Evolutionary conservation across 1,140 invertebrate genomes (phyloP).

Genomic region (Proctacanthus coquilletti): DNA sequence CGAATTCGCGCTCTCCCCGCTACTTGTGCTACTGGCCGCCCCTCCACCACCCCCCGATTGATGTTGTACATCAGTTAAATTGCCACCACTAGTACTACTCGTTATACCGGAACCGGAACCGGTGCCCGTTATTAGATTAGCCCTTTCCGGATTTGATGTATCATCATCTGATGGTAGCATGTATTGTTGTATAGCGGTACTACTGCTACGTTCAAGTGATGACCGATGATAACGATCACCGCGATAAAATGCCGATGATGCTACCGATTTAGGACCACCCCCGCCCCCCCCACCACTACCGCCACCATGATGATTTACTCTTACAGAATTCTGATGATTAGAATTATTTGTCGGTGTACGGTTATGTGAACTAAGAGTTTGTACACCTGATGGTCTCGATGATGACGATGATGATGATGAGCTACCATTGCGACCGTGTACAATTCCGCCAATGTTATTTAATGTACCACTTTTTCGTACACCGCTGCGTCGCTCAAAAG

Average conservation of each 20-base stretch:
- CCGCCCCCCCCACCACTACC: slow-evolving; percentile 5
- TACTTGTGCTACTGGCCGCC: slow-evolving; percentile 6
- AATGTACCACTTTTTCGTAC: slow-evolving; percentile 26
- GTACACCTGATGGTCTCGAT: slow-evolving; percentile 8
- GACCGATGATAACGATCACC: slow-evolving; percentile 3
- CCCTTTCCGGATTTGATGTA: neutral
- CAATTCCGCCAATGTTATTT: slow-evolving; percentile 13
- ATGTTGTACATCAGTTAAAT: slow-evolving; percentile 2
- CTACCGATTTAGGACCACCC: neutral
- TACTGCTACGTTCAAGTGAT: neutral
- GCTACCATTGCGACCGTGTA: slow-evolving; percentile 7
- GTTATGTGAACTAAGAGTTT: slow-evolving; percentile 9
- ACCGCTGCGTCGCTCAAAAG: slow-evolving; percentile 18
- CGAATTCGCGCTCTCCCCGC: slow-evolving; percentile 13
- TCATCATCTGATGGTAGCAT: neutral
- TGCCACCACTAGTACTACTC: slow-evolving; percentile 1
- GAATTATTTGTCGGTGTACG: neutral
- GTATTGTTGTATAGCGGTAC: neutral
- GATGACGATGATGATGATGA: slow-evolving; percentile 9
- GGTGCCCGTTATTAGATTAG: neutral
- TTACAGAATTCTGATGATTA: slow-evolving; percentile 5
- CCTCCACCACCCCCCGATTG: slow-evolving; percentile 2
- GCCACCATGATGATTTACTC: too few relatives aligned
- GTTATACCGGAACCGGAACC: slow-evolving; percentile 1
- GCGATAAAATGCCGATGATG: slow-evolving; percentile 1